These are phyloP conservation scores for Notamacropus eugenii DNA, from an alignment of 2,797 vertebrate genomes.

Conservation along the genomic window DNA sequence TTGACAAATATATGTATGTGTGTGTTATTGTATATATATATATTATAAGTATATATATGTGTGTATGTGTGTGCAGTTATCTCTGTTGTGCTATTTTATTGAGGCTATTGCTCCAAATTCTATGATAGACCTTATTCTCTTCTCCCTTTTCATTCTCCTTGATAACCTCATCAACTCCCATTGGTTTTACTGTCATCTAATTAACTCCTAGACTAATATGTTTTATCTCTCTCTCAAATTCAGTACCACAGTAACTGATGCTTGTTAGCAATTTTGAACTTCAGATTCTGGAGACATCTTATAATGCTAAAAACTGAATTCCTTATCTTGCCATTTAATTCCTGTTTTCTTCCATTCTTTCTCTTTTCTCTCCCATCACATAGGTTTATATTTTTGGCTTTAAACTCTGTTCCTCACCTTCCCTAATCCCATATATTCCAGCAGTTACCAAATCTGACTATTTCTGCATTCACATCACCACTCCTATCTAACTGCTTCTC, in stretches of 20 bases:
- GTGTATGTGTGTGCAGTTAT: too few species aligned
- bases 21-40: too few species aligned
- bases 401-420: not conserved
- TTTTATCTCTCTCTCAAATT: not conserved
- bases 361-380: rapidly evolving
- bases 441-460: not conserved
- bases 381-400: not conserved
- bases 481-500: not conserved
- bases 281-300: not conserved
- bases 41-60: too few species aligned
- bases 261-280: not conserved
- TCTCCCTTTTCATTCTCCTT: not conserved
- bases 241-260: not conserved
- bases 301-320: not conserved
- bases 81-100: too few species aligned
- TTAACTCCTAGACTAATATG: not conserved
- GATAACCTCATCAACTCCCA: not conserved
- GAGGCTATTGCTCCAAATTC: not conserved
- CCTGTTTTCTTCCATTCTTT: not conserved
- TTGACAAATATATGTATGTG: too few species aligned
- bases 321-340: not conserved
- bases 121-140: not conserved
- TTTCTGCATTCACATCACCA: not conserved
- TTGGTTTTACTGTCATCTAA: not conserved
- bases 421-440: not conserved